Evolutionary conservation across 1,140 invertebrate species (phyloP), one percentile per base, ranked within the genome.

Genomic region (Drosophila nigrodunni): DNA sequence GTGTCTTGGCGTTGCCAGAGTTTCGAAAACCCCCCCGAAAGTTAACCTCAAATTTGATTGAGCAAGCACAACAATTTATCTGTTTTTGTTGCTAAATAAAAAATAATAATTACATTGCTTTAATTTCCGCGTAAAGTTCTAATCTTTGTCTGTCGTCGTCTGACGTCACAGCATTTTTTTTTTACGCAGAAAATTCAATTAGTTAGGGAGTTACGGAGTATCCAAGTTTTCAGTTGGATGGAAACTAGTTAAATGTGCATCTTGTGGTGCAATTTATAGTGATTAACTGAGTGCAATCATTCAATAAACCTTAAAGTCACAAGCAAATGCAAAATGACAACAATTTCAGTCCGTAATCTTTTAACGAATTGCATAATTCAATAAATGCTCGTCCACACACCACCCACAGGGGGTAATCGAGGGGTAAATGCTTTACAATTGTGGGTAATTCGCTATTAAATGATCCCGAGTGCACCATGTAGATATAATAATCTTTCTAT

Each of bases 291-390:
- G 69, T 82, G 82, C 83, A 86, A 86, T 86, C 82, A 79, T 86
- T 86, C 72, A 87, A 87, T 88, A 82, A 86, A 86, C 62, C 49
- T 64, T 55, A 74, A 43, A 50, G 58, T 35, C 49, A n/a, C 41
- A 43, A 49, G 41, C 61, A 71, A 65, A 66, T 72, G 69, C 70
- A 35, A 66, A 81, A 68, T 62, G 68, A 65, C 59, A 82, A 57
- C 76, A 58, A 77, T 77, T 77, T 67, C 13, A 39, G 58, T 49
- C 52, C 50, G 78, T 86, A 86, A 86, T 86, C 79, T 86, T 87
- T 86, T 88, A 67, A 82, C 82, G 79, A 86, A 86, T 86, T 86
- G 82, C 82, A 86, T 86, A 86, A 86, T 86, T 86, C 76, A 88
- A 87, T 87, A 87, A 87, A 81, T 87, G 78, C 55, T 44, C 68